Evolutionary conservation across 1,140 invertebrate genomes (phyloP).

Genomic region (Pogonus chalceus): DNA sequence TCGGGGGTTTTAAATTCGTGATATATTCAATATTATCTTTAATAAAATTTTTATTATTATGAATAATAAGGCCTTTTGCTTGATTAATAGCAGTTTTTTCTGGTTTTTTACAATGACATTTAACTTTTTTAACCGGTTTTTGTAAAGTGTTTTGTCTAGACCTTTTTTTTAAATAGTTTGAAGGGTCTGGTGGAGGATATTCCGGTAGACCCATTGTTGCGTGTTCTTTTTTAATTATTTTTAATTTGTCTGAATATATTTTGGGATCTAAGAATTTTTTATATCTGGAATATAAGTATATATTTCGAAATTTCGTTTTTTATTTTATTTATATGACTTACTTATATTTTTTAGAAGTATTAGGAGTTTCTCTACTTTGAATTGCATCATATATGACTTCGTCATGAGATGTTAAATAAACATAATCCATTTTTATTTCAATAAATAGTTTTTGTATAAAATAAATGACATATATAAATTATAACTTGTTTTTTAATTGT

Average conservation of each 20-base stretch:
- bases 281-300: background rate
- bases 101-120: slow-evolving; percentile 16
- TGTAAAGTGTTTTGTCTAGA: slow-evolving; percentile 22
- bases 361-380: slow-evolving; percentile 18
- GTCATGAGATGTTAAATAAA: slow-evolving; percentile 38
- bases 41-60: slow-evolving; percentile 20
- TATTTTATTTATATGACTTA: slow-evolving; percentile 10
- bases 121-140: slow-evolving; percentile 16
- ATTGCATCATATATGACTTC: slow-evolving; percentile 39
- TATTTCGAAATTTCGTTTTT: slow-evolving; percentile 8
- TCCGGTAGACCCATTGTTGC: slow-evolving; percentile 50
- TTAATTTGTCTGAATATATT: slow-evolving; percentile 8
- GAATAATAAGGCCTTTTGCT: too few relatives aligned
- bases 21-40: slow-evolving; percentile 19
- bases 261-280: background rate
- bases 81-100: too few relatives aligned
- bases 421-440: slow-evolving; percentile 36
- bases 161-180: slow-evolving; percentile 47
- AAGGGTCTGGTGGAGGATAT: slow-evolving; percentile 41
- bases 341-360: slow-evolving; percentile 16
- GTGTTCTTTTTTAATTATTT: slow-evolving; percentile 27
- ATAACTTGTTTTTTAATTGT: too few relatives aligned
- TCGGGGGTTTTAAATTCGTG: slow-evolving; percentile 22
- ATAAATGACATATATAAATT: too few relatives aligned
- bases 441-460: too few relatives aligned